Evolutionary conservation across 2,797 vertebrate species (phyloP).

Genomic region (Spinibarbus caldwelli): DNA sequence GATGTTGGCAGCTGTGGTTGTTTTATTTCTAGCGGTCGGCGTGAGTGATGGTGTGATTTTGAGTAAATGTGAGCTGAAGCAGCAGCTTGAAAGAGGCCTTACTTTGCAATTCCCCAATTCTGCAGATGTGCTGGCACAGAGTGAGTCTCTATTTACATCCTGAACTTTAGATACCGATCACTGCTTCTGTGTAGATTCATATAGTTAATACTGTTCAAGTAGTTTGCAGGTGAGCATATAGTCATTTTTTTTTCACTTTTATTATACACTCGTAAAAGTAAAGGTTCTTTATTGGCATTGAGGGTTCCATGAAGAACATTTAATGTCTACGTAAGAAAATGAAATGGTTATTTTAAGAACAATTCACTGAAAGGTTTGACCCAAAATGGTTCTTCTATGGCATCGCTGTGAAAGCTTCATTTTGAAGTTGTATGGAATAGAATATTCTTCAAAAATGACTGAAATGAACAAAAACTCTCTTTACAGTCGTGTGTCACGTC

Average conservation of each 20-base stretch:
- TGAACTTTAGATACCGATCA: not conserved
- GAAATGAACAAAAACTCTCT: not conserved
- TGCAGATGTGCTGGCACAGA: not conserved
- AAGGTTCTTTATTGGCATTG: no score
- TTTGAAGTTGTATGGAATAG: not conserved
- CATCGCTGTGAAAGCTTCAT: not conserved
- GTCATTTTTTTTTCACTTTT: not conserved
- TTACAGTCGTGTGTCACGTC: conserved; percentile 66
- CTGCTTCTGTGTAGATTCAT: no score
- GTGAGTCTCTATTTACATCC: not conserved
- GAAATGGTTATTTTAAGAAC: not conserved
- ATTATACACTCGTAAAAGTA: not conserved
- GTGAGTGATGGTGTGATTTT: not conserved
- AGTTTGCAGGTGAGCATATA: not conserved
- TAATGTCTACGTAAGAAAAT: not conserved
- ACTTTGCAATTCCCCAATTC: not conserved
- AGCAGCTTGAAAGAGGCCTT: not conserved
- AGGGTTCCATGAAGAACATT: no score
- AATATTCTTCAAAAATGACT: not conserved
- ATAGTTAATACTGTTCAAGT: not conserved
- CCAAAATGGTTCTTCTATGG: not conserved
- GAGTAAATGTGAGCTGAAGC: conserved; percentile 4
- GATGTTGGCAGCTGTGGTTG: not conserved
- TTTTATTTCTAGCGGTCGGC: not conserved
- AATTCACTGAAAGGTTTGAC: not conserved